phyloP scores from a whole-genome alignment of 2,888 invertebrate genomes.

The Catonia carolina region DNA sequence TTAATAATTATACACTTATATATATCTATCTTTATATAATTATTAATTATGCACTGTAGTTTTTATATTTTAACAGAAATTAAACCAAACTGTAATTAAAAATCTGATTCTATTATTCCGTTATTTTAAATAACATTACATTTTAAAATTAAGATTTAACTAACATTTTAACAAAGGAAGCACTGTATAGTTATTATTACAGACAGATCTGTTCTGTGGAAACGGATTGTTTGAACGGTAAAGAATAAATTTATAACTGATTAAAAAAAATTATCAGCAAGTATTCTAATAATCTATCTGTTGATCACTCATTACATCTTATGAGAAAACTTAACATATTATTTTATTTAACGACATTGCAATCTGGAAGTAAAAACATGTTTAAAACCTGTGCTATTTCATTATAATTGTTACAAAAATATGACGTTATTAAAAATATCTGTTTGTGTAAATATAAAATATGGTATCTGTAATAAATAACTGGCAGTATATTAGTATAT shows the following conservation, averaged over 20 bases:
- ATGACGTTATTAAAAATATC: conserved; percentile 2
- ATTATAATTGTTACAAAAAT: conserved; percentile 7
- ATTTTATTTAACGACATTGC: neutral
- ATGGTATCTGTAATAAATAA: conserved; percentile 14
- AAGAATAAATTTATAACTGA: neutral
- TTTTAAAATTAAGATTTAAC: no score
- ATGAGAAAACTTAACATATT: no score
- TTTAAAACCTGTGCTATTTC: conserved; percentile 5
- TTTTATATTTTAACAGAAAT: no score
- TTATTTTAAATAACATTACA: no score
- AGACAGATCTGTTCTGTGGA: no score
- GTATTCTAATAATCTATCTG: neutral
- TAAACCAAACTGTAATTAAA: no score
- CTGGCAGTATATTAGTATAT: conserved; percentile 12
- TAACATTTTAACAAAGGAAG: no score
- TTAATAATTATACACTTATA: no score
- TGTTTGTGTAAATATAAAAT: conserved; percentile 9
- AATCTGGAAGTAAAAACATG: conserved; percentile 6
- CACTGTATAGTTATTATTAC: no score
- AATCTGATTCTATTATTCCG: no score
- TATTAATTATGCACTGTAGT: no score
- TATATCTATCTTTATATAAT: no score
- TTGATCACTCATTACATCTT: conserved; percentile 1
- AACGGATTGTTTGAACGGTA: neutral
- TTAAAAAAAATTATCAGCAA: neutral